Evolutionary conservation across 1,140 invertebrate genomes (phyloP), one percentile per base, ranked within the genome.

Genomic region (Drosophila triauraria): DNA sequence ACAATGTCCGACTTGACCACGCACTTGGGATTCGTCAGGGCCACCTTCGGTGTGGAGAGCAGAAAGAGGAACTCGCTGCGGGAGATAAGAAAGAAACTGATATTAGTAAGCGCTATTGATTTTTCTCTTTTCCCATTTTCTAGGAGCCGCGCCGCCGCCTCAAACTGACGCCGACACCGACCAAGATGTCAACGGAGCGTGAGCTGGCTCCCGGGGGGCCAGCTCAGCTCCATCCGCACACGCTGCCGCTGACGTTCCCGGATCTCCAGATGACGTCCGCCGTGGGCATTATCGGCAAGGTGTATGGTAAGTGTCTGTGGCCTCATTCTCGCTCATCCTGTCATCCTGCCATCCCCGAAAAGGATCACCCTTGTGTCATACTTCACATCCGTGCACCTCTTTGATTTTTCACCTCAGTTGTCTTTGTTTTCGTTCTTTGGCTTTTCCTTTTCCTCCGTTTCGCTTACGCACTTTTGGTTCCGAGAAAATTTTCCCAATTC

Each of bases 1-100:
- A 97, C 94, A 70, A 98, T 93, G 77, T 96, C 95, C n/a, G 96
- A 95, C 94, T 96, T 97, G 42, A 98, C 85, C 27, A 93, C 70
- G 92, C 96, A 97, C 75, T 94, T 94, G 35, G 95, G 94, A 94
- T 98, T 98, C 42, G 96, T 97, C 61, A 94, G 92, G 32, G 91
- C 80, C 40, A 97, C 93, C 93, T 95, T 96, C 17, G 94, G 93
- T 44, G 94, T 93, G 75, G 95, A 95, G 40, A 97, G 94, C 82
- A 95, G 94, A 91, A 94, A 95, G 5, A 97, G 91, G 86, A 98
- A 96, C 75, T 96, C 94, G 83, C 97, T 96, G 92, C 86, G 95
- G 82, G 46, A 60, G 56, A 46, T 38, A 12, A 48, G 8, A 20
- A 40, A 64, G 1, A 2, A 46, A 8, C 3, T 23, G 27, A 62